Evolutionary conservation across 2,888 invertebrate genomes (phyloP).

Genomic region (Xylota sylvarum): DNA sequence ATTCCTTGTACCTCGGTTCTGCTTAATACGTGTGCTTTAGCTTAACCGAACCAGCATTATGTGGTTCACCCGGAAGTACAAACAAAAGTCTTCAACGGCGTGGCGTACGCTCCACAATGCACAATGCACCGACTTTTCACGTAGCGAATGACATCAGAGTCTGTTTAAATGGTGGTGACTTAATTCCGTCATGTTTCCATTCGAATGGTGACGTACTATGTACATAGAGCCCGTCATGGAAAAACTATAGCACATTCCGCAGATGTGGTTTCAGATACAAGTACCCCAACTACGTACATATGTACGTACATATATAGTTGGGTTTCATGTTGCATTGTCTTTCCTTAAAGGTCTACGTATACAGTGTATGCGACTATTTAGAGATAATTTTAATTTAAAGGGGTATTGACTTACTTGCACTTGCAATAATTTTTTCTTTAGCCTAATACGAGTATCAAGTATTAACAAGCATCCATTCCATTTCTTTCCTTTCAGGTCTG

Average conservation of each 20-base stretch:
- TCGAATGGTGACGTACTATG: slow-evolving; percentile 51
- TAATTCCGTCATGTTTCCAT: slow-evolving; percentile 64
- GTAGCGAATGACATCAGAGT: slow-evolving; percentile 57
- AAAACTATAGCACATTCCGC: slow-evolving; percentile 46
- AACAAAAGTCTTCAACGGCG: slow-evolving; percentile 41
- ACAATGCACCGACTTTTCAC: slow-evolving; percentile 50
- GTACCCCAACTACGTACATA: slow-evolving; percentile 28
- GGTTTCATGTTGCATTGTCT: slow-evolving; percentile 63
- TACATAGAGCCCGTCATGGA: slow-evolving; percentile 5
- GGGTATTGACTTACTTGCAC: slow-evolving; percentile 54
- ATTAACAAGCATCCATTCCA: background rate
- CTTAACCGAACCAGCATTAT: slow-evolving; percentile 55
- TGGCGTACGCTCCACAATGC: slow-evolving; percentile 35
- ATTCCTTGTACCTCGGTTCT: slow-evolving; percentile 19
- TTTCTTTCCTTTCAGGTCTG: slow-evolving; percentile 87
- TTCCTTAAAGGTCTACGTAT: slow-evolving; percentile 23
- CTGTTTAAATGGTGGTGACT: slow-evolving; percentile 71
- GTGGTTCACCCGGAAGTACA: slow-evolving; percentile 72
- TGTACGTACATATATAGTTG: too few relatives aligned
- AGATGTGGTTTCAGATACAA: slow-evolving; percentile 48
- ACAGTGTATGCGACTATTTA: background rate
- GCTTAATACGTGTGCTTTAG: slow-evolving; percentile 14
- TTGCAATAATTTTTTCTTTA: background rate
- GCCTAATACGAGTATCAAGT: background rate
- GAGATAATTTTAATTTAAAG: slow-evolving; percentile 46